Conservation (phyloP, 2,797 vertebrate species). For the Periparus ater region DNA sequence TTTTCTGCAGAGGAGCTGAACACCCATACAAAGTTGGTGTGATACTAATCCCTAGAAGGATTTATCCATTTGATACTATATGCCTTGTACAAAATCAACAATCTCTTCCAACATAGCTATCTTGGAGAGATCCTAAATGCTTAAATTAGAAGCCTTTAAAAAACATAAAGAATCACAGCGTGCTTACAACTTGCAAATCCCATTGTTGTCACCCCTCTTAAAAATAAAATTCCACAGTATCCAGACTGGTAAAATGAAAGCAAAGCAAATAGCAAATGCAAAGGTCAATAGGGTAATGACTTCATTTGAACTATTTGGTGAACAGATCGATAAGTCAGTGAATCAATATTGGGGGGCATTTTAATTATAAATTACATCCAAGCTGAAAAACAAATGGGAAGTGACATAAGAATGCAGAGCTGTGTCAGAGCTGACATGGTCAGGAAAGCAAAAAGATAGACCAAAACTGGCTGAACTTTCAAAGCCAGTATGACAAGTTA, state of each 20-base stretch:
- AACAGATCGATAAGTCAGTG: constrained; percentile 10
- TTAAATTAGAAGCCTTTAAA: not conserved
- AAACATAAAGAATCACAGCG: not conserved
- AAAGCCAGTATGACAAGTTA: not conserved
- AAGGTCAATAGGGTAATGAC: not conserved
- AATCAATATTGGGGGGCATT: constrained; percentile 3
- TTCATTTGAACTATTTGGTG: constrained; percentile 37
- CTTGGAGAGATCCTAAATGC: not conserved
- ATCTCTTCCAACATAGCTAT: not conserved
- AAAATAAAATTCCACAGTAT: not conserved
- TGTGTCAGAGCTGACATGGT: not conserved
- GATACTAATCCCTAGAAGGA: not conserved
- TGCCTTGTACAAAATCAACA: not conserved
- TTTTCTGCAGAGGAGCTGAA: not conserved
- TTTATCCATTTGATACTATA: not conserved
- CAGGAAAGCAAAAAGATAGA: not conserved
- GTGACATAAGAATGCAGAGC: not conserved
- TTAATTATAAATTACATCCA: constrained; percentile 36
- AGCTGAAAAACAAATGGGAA: constrained; percentile 8
- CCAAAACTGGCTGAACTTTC: not conserved
- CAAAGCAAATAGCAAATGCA: not conserved
- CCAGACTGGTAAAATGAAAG: not conserved
- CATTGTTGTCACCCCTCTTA: not conserved
- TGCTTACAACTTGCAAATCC: not conserved
- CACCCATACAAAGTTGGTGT: not conserved